Base-by-base conservation (phyloP, 1,140 invertebrate species). In the Eupristina koningsbergeri region DNA sequence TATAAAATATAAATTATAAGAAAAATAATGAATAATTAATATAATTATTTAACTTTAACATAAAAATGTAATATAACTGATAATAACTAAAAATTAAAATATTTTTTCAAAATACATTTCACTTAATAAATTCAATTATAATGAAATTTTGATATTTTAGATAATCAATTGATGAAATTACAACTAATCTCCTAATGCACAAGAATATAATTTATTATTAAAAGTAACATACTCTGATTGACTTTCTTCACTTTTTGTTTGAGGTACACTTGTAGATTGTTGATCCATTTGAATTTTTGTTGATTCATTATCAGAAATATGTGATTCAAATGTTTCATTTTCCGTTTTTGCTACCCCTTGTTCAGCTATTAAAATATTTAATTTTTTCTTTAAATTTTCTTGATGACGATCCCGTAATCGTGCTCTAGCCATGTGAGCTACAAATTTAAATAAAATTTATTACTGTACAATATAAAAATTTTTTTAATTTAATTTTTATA, bases 351-450 rank as follows among this genome's bases (percentile, higher is more conserved):
- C 92, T 0, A 96, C 95, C 6, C 95, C 95, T 92, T 97, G 96
- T 91, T 98, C 97, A 75, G 96, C 96, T 91, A 98, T 99, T 5
- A 99, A 93, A 75, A 98, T 94, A 89, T 97, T 95, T 81, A 99
- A 93, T 93, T 99, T 99, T 87, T 96, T 94, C 64, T 95, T 94
- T n/a, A 99, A 93, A 90, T 98, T 97, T 84, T 97, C 95, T 92
- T 98, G 96, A 93, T 99, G 98, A 17, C 97, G 93, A 93, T 99
- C 98, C 84, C 97, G 93, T 1, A 99, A 93, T 58, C 98, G 93
- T 8, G 98, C 97, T 86, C 97, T 94, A 0, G 99, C 98, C 95
- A 98, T 98, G 91, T 99, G 97, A 9, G 98, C 98, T 95, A 89
- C 15, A 15, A 53, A 53, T 39, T 3, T 34, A 64, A 64, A 47